Percentiles rank a stretch among this genome's conserved stretches.
Conservation (phyloP, 2,113 vertebrate genomes). For the Lepus timidus region DNA sequence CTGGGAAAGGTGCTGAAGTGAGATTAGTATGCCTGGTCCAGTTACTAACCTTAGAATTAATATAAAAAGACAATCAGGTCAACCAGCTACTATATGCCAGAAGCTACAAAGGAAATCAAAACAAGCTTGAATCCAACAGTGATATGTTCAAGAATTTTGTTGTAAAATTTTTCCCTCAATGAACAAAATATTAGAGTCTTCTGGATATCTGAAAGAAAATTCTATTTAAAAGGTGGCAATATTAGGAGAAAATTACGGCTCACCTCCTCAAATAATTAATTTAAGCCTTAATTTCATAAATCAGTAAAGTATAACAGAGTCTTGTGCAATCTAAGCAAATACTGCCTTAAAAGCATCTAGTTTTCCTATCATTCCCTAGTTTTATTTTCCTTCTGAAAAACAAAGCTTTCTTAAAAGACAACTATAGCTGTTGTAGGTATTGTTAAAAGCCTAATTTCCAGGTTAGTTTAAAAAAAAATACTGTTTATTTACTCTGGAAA, state of each 20-base stretch:
- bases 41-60: conserved; percentile 62
- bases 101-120: conserved; percentile 67
- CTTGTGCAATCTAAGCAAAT: conserved; percentile 35
- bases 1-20: conserved; percentile 49
- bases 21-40: conserved; percentile 41
- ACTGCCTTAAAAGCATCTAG: neutral
- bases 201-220: conserved; percentile 15
- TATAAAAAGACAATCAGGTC: conserved; percentile 45
- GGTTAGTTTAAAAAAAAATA: conserved; percentile 6
- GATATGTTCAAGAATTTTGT: conserved; percentile 36
- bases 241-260: conserved; percentile 31
- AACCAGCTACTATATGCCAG: conserved; percentile 61
- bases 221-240: conserved; percentile 56
- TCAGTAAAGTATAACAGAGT: conserved; percentile 16
- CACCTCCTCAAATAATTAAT: conserved; percentile 41
- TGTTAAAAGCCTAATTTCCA: conserved; percentile 32
- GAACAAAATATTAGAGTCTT: conserved; percentile 62
- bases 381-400: conserved; percentile 37
- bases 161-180: neutral
- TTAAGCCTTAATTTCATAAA: neutral
- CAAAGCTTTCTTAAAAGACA: neutral
- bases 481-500: conserved; percentile 13
- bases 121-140: conserved; percentile 67
- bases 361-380: conserved; percentile 38
- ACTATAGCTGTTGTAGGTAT: neutral